Evolutionary conservation across 1,140 invertebrate genomes (phyloP).

Genomic region (Trichoplusia ni): DNA sequence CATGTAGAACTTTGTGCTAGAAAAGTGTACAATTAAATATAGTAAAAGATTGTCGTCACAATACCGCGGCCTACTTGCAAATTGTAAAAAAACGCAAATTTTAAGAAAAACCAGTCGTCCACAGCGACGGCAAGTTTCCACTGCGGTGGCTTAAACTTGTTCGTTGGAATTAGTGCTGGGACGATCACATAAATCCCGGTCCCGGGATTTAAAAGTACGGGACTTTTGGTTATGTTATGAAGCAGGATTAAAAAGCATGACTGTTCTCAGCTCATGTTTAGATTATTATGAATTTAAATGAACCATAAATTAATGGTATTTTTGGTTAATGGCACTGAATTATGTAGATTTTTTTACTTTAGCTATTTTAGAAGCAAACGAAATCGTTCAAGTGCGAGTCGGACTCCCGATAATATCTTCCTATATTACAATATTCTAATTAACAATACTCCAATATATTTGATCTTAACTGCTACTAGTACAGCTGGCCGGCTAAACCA

Average conservation of each 20-base stretch:
- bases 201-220: slow-evolving; percentile 10
- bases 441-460: too few relatives aligned
- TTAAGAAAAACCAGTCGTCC: slow-evolving; percentile 25
- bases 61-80: slow-evolving; percentile 16
- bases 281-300: too few relatives aligned
- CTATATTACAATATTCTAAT: too few relatives aligned
- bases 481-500: background rate
- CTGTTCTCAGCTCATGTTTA: too few relatives aligned
- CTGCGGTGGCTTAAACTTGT: slow-evolving; percentile 25
- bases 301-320: too few relatives aligned
- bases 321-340: too few relatives aligned
- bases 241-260: background rate
- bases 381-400: too few relatives aligned
- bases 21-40: background rate
- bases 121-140: slow-evolving; percentile 23
- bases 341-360: too few relatives aligned
- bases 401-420: too few relatives aligned
- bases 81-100: slow-evolving; percentile 31
- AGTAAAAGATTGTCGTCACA: background rate
- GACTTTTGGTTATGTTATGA: slow-evolving; percentile 1
- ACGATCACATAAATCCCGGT: slow-evolving; percentile 19
- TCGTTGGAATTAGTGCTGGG: slow-evolving; percentile 27
- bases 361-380: too few relatives aligned
- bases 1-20: too few relatives aligned
- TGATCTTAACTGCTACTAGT: too few relatives aligned